Conservation (phyloP, 2,888 invertebrate genomes). For the Liposcelis brunnea region DNA sequence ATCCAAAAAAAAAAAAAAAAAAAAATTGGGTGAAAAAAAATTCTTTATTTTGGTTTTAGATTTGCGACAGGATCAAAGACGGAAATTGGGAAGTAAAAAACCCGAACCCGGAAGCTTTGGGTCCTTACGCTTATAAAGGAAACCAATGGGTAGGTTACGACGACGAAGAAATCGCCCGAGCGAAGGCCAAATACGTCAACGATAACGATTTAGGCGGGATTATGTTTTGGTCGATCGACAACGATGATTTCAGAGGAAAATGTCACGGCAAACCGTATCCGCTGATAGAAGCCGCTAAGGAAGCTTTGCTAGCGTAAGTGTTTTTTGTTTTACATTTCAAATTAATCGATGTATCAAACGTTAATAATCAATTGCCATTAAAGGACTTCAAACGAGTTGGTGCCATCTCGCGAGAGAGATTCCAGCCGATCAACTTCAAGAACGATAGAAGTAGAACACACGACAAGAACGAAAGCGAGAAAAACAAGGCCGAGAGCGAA, state of each 20-base stretch:
- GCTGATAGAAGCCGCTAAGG: constrained; percentile 78
- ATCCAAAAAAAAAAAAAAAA: constrained; percentile 42
- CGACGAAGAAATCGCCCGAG: constrained; percentile 63
- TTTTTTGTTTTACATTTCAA: constrained; percentile 2
- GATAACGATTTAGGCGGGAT: constrained; percentile 74
- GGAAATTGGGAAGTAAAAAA: constrained; percentile 69
- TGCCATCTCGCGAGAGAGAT: constrained; percentile 3
- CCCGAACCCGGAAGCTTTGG: constrained; percentile 66
- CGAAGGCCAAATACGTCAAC: constrained; percentile 71
- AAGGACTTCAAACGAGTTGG: constrained; percentile 14
- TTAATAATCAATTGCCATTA: too few species aligned
- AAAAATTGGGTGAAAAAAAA: constrained; percentile 84
- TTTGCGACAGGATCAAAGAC: constrained; percentile 62
- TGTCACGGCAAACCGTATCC: constrained; percentile 79
- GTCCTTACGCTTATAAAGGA: constrained; percentile 71
- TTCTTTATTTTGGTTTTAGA: constrained; percentile 38
- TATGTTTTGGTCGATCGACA: constrained; percentile 89
- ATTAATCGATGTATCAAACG: neutral
- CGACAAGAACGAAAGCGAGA: constrained; percentile 12
- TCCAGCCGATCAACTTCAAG: constrained; percentile 12
- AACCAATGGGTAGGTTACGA: constrained; percentile 93
- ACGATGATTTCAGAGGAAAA: constrained; percentile 83
- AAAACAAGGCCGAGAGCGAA: constrained; percentile 18
- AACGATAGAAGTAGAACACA: constrained; percentile 16
- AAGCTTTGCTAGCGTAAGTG: constrained; percentile 38